Base-by-base conservation (phyloP, 2,113 vertebrate species). In the Neomonachus schauinslandi region DNA sequence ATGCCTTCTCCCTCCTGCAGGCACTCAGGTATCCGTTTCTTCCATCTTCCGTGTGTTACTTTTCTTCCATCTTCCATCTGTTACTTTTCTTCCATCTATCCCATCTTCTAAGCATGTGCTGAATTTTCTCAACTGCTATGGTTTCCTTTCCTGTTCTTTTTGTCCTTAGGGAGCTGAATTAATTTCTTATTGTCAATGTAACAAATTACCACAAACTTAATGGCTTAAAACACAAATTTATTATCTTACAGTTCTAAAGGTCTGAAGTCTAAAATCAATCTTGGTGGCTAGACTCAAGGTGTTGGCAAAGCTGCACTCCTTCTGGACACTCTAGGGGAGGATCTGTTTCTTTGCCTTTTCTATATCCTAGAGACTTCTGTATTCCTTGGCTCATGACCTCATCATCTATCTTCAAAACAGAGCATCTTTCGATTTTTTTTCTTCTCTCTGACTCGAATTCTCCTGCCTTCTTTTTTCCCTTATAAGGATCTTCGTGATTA, bases 281-380 rank as follows among this genome's bases (percentile, higher is more conserved):
- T 95, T 71, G 46, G 65, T 49, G 1, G 36, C 51, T 95, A 96
- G 93, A 96, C 79, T 31, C 53, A 93, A 93, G 77, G 24, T 67
- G 31, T n/a, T 71, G 28, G 51, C 31, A 51, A 36, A 18, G 26
- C 36, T 63, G 39, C 5, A 12, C 42, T 31, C 15, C 55, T n/a
- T 84, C 18, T 24, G 65, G 84, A 67, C 80, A 86, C 22, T 72
- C 31, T 63, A 19, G 19, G 24, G 21, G 9, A 93, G 49, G 91
- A 67, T 63, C 42, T 79, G 28, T 74, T 88, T 55, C 81, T 69
- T 77, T 96, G 67, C 42, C 57, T 89, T 86, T 92, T 86, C 65
- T 74, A 83, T 79, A 2, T 92, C 55, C 59, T 63, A 83, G 15
- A 85, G 39, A 57, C 26, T 36, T 28, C 33, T 21, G 22, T 22